These are phyloP conservation scores for Drosophila serrata DNA, from an alignment of 1,140 invertebrate species.

Conservation along the genomic window DNA sequence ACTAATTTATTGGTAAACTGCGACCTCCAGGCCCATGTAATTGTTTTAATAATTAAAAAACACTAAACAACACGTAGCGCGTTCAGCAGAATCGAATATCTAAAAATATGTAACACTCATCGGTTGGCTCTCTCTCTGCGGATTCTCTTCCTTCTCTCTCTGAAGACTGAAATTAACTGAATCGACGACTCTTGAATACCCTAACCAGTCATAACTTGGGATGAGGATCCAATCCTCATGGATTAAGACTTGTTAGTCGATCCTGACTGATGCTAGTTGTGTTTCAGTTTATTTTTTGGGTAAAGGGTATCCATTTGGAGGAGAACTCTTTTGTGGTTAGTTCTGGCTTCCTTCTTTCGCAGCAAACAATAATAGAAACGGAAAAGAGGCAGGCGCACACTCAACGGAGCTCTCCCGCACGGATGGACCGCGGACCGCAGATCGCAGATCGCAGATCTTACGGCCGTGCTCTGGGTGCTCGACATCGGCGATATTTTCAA, in stretches of 20 bases:
- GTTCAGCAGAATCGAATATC: conserved; percentile 40
- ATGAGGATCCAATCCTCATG: no score
- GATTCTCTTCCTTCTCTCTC: conserved; percentile 26
- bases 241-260: neutral
- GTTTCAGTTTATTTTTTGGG: neutral
- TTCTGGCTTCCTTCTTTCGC: conserved; percentile 54
- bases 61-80: conserved; percentile 49
- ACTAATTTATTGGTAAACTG: conserved; percentile 45
- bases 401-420: conserved; percentile 67
- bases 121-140: conserved; percentile 34
- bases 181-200: conserved; percentile 34
- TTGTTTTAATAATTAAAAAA: conserved; percentile 62
- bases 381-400: conserved; percentile 44
- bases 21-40: conserved; percentile 38
- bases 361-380: conserved; percentile 79
- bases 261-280: no score
- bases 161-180: neutral
- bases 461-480: conserved; percentile 55
- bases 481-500: conserved; percentile 78
- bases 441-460: conserved; percentile 34
- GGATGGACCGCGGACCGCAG: conserved; percentile 27
- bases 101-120: conserved; percentile 58
- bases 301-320: neutral
- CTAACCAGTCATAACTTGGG: neutral
- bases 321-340: conserved; percentile 39